Conservation (phyloP, 2,888 invertebrate species). For the Ichneumoninae sp. region DNA sequence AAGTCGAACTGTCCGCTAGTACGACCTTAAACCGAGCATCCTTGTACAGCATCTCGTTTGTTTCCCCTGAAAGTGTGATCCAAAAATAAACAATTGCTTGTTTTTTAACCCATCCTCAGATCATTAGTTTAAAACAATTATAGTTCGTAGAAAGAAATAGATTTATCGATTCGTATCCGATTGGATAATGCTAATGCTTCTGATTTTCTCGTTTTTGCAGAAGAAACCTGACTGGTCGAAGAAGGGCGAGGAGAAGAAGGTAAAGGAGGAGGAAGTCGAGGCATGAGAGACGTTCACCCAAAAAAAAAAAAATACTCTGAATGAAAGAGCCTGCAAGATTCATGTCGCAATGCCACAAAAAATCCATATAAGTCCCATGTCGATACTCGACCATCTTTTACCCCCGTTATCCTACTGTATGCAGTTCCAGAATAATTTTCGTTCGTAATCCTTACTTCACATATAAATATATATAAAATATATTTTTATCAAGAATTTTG, state of each 20-base stretch:
- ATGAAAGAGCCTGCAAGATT: slow-evolving; percentile 45
- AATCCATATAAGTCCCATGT: slow-evolving; percentile 34
- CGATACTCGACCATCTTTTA: slow-evolving; percentile 26
- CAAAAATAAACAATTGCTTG: slow-evolving; percentile 44
- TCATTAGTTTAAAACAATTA: slow-evolving; percentile 13
- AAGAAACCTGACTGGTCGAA: slow-evolving; percentile 98
- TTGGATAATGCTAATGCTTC: slow-evolving; percentile 21
- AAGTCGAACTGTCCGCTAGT: too few species aligned
- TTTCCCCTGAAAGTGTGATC: slow-evolving; percentile 32
- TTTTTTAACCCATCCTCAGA: slow-evolving; percentile 24
- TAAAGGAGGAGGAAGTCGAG: slow-evolving; percentile 94
- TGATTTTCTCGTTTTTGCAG: slow-evolving; percentile 86
- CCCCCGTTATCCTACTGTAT: slow-evolving; percentile 35
- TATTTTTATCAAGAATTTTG: slow-evolving; percentile 46
- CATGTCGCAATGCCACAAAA: slow-evolving; percentile 17
- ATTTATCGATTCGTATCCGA: slow-evolving; percentile 13
- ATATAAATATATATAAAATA: slow-evolving; percentile 21
- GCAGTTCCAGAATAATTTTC: slow-evolving; percentile 50
- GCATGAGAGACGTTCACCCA: slow-evolving; percentile 85
- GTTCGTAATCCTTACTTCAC: slow-evolving; percentile 32
- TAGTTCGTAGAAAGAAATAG: slow-evolving; percentile 29
- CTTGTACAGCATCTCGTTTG: slow-evolving; percentile 28
- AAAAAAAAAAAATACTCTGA: slow-evolving; percentile 33
- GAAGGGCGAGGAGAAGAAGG: slow-evolving; percentile 94
- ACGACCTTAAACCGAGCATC: neutral